These are phyloP conservation scores for Eremophila alpestris DNA, from an alignment of 2,797 vertebrate genomes.

Conservation along the genomic window DNA sequence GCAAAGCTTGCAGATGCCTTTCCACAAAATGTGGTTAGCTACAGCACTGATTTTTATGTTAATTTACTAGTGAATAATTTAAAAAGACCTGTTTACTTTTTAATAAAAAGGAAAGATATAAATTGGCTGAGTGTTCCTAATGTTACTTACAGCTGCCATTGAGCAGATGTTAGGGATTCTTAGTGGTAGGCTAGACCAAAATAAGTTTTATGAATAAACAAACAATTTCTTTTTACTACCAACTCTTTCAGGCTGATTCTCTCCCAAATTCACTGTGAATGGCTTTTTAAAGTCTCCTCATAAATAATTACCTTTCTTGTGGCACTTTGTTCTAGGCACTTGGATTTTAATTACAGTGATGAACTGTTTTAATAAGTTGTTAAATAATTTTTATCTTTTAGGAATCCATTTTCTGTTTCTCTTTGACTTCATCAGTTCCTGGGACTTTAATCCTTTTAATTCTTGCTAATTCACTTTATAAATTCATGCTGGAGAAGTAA, in stretches of 20 bases:
- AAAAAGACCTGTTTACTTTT: conserved; percentile 78
- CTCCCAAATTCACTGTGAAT: conserved; percentile 50
- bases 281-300: conserved; percentile 57
- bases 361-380: conserved; percentile 70
- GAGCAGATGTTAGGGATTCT: conserved; percentile 53
- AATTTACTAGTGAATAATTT: conserved; percentile 79
- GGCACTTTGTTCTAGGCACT: conserved; percentile 48
- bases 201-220: conserved; percentile 63
- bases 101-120: conserved; percentile 74
- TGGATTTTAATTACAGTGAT: conserved; percentile 70
- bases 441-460: conserved; percentile 10
- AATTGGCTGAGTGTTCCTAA: conserved; percentile 61
- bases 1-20: neutral
- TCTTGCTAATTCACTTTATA: conserved; percentile 10
- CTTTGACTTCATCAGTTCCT: neutral
- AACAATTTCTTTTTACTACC: conserved; percentile 41
- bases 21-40: conserved; percentile 28
- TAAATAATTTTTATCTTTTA: conserved; percentile 64
- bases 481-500: neutral
- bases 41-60: conserved; percentile 65
- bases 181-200: conserved; percentile 39
- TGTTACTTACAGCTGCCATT: conserved; percentile 57
- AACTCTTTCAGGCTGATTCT: conserved; percentile 41
- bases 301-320: conserved; percentile 67
- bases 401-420: conserved; percentile 27